phyloP scores from a whole-genome alignment of 2,888 invertebrate species.

The Keiferia lycopersicella region DNA sequence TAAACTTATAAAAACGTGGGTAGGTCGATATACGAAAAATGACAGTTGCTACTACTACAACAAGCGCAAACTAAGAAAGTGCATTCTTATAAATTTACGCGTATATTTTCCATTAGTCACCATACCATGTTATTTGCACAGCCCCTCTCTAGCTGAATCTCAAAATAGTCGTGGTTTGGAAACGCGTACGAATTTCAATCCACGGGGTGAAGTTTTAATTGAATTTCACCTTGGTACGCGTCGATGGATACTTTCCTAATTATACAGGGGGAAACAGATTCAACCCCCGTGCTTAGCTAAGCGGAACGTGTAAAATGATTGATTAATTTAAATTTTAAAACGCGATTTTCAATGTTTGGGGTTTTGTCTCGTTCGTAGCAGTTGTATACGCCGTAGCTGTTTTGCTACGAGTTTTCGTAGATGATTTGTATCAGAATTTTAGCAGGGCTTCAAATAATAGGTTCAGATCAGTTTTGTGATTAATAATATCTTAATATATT shows the following conservation, averaged over 20 bases:
- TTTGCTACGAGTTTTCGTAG: not conserved
- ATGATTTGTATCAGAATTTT: too few species aligned
- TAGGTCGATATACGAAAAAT: too few species aligned
- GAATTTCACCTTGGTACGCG: conserved; percentile 48
- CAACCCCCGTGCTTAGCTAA: not conserved
- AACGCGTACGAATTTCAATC: conserved; percentile 43
- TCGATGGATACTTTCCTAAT: conserved; percentile 58
- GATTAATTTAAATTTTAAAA: conserved; percentile 8
- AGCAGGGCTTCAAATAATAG: too few species aligned
- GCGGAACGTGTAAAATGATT: not conserved
- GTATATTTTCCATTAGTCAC: not conserved
- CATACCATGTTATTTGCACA: not conserved
- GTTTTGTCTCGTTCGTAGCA: not conserved
- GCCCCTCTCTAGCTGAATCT: conserved; percentile 23
- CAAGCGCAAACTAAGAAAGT: too few species aligned
- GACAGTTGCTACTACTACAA: too few species aligned
- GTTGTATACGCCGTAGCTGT: not conserved
- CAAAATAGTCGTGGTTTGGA: conserved; percentile 35
- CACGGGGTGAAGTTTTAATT: conserved; percentile 58
- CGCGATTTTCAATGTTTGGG: not conserved
- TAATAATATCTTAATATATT: too few species aligned
- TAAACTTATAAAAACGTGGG: too few species aligned
- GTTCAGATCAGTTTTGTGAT: too few species aligned
- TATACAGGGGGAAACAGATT: conserved; percentile 42
- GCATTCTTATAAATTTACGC: too few species aligned